phyloP scores from a whole-genome alignment of 2,888 invertebrate species.

The Lithophane leautieri region DNA sequence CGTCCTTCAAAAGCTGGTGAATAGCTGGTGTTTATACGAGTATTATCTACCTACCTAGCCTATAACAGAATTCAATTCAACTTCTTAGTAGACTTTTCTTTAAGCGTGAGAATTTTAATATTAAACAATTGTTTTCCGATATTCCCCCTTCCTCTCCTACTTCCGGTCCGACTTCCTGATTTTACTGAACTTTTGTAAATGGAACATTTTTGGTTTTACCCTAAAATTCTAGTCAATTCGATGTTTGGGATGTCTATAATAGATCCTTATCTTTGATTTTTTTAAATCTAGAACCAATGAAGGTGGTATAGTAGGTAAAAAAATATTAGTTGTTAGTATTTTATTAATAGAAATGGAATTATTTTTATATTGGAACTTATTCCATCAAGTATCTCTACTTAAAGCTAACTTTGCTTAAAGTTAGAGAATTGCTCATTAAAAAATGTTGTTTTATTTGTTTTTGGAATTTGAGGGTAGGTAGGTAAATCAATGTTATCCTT shows the following conservation, averaged over 20 bases:
- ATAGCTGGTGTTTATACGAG: conserved; percentile 35
- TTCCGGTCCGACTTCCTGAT: conserved; percentile 57
- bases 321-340: background rate
- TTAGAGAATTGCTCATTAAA: background rate
- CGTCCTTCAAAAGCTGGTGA: conserved; percentile 23
- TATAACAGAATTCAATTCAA: conserved; percentile 19
- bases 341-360: background rate
- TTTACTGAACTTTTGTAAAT: conserved; percentile 39
- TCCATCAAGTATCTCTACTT: background rate
- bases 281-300: background rate
- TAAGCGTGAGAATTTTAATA: conserved; percentile 37
- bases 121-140: conserved; percentile 35
- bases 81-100: conserved; percentile 23
- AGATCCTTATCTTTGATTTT: background rate
- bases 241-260: conserved; percentile 6
- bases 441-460: no score
- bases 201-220: conserved; percentile 21
- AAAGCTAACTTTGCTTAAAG: background rate
- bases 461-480: background rate
- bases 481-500: background rate
- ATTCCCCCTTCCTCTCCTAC: conserved; percentile 34
- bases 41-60: background rate
- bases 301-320: background rate
- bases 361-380: background rate
- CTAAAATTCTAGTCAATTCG: conserved; percentile 3